Base-by-base conservation (phyloP, 2,113 vertebrate genomes). In the Isichthys henryi region DNA sequence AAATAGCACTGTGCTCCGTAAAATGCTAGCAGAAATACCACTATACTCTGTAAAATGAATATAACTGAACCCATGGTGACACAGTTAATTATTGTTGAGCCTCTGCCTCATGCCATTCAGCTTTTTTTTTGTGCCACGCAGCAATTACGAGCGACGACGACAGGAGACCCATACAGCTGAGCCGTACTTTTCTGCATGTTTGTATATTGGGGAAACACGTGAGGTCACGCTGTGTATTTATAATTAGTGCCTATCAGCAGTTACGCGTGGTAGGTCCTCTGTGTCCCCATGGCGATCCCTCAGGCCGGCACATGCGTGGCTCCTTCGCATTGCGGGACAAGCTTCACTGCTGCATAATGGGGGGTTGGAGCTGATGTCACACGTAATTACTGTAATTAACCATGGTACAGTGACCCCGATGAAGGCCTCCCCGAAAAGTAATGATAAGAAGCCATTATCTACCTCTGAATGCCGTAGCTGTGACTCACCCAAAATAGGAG, bases 381-480 rank as follows among this genome's bases (percentile, higher is more conserved):
- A 50, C 45, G 6, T 27, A 86, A 86, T 86, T 86, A 48, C 45
- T 86, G 48, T 86, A 86, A 86, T 86, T 49, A 86, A 48, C 83
- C 23, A 85, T n/a, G 48, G 83, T n/a, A 86, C 48, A n/a, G n/a
- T 49, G 46, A 84, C 83, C 83, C 45, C 23, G 10, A 48, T 83
- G 15, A 84, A 84, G 45, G 39, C 23, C 82, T 48, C 83, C 43
- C n/a, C 21, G n/a, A 50, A 49, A 49, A 85, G 45, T 85, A 85
- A 85, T 85, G n/a, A 86, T 86, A 50, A 31, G 83, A 86, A 86
- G n/a, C 46, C 45, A 50, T 49, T 86, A 49, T 86, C 83, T 86
- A 50, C 46, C 83, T 49, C 46, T 0, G 23, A 86, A 86, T 5
- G 43, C 83, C 31, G 21, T 48, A 27, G 48, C 45, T 86, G 43